Percentiles rank a stretch among this genome's conserved stretches.
phyloP scores from a whole-genome alignment of 2,797 vertebrate species.

The Pelobates cultripes region DNA sequence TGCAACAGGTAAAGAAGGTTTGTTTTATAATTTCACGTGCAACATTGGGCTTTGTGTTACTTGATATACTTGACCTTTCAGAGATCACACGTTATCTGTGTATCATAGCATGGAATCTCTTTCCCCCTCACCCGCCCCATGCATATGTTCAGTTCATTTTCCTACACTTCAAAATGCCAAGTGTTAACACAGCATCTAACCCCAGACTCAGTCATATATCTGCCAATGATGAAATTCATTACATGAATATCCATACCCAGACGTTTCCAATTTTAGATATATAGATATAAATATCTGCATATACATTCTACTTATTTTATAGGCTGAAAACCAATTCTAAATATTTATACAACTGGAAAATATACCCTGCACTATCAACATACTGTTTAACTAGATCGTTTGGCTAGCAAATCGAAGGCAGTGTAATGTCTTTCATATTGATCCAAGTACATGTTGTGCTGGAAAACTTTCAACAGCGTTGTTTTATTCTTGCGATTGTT shows the following conservation, averaged over 20 bases:
- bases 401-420: constrained; percentile 65
- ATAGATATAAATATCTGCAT: background rate
- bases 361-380: constrained; percentile 63
- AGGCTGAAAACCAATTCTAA: constrained; percentile 60
- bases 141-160: background rate
- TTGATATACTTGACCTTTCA: too few species aligned
- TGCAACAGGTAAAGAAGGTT: too few species aligned
- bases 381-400: constrained; percentile 63
- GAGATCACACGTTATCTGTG: too few species aligned
- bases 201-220: background rate
- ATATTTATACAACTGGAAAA: constrained; percentile 71
- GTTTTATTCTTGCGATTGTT: constrained; percentile 62
- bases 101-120: too few species aligned
- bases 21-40: too few species aligned
- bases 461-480: constrained; percentile 70
- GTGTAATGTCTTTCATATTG: constrained; percentile 71
- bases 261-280: background rate
- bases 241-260: background rate
- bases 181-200: background rate
- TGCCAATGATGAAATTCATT: background rate
- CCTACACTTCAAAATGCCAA: background rate
- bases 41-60: too few species aligned
- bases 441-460: constrained; percentile 80
- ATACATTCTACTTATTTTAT: constrained; percentile 59
- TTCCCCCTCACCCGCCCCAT: background rate